These are phyloP conservation scores for Rhynchopsitta pachyrhyncha DNA, from an alignment of 2,113 vertebrate species.

Conservation along the genomic window DNA sequence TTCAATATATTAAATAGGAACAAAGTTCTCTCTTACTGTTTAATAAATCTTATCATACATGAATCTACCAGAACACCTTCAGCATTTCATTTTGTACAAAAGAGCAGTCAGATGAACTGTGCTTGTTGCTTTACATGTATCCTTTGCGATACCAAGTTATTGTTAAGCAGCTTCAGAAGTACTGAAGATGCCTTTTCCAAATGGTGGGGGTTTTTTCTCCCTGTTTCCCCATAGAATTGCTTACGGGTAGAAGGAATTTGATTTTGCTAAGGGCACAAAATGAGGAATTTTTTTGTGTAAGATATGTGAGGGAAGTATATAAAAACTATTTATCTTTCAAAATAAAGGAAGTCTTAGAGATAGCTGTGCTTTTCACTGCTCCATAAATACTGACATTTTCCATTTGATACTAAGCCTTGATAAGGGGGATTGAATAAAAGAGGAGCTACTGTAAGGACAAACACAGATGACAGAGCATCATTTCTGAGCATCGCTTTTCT, in stretches of 20 bases:
- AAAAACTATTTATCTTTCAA: not conserved
- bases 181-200: not conserved
- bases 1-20: constrained; percentile 22
- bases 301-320: not conserved
- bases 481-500: not conserved
- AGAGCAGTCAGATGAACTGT: not conserved
- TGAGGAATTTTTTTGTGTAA: not conserved
- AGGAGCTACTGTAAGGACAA: not conserved
- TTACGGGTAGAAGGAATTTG: not conserved
- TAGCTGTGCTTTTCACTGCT: not conserved
- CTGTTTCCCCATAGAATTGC: not conserved
- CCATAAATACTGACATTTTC: not conserved
- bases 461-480: not conserved
- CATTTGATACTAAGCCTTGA: not conserved
- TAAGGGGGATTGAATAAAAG: not conserved
- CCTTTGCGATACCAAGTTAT: not conserved
- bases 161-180: not conserved
- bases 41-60: not conserved
- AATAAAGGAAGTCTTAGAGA: not conserved
- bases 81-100: not conserved
- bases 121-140: not conserved
- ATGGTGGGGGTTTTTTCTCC: not conserved
- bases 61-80: not conserved
- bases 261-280: not conserved
- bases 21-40: not conserved